Conservation (phyloP, 2,797 vertebrate genomes). For the Balearica regulorum region DNA sequence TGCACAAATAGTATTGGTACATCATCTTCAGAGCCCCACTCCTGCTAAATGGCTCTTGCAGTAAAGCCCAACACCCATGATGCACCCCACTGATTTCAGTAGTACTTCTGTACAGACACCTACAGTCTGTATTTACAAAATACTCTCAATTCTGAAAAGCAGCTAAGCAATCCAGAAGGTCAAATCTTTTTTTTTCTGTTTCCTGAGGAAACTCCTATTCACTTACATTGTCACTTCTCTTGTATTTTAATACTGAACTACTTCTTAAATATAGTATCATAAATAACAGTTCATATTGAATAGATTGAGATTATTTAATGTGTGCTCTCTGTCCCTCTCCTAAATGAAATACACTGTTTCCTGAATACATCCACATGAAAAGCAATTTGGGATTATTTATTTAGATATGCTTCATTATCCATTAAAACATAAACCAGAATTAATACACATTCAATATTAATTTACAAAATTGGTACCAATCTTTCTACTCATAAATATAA, state of each 20-base stretch:
- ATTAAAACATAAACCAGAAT: neutral
- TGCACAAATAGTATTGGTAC: neutral
- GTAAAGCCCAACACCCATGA: neutral
- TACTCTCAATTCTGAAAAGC: neutral
- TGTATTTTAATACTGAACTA: neutral
- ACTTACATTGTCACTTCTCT: neutral
- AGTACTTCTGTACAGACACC: neutral
- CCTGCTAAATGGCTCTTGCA: neutral
- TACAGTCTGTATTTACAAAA: neutral
- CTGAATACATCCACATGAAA: neutral
- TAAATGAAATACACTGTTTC: neutral
- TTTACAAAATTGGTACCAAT: neutral
- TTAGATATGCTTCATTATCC: neutral
- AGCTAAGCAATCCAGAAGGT: neutral
- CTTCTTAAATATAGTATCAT: neutral
- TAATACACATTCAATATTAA: neutral
- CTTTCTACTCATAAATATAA: neutral
- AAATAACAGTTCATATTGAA: neutral
- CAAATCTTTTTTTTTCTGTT: neutral
- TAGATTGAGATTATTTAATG: neutral
- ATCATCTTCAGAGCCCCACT: neutral
- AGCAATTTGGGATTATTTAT: neutral
- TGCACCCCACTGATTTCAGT: neutral
- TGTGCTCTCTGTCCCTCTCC: neutral
- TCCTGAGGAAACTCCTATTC: neutral